Evolutionary conservation across 1,140 invertebrate species (phyloP).

Genomic region (Drosophila obscura): DNA sequence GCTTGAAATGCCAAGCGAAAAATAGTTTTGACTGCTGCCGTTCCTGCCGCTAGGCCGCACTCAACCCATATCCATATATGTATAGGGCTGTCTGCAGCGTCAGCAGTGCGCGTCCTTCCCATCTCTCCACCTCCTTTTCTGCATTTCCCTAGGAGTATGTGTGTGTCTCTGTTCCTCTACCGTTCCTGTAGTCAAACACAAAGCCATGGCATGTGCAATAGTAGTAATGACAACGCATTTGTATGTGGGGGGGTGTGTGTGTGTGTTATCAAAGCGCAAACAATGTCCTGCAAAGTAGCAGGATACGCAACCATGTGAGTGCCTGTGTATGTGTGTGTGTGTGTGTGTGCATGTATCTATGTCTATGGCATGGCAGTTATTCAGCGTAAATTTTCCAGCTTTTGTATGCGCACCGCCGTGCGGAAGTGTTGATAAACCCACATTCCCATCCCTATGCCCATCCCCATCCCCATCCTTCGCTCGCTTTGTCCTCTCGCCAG

Average conservation of each 20-base stretch:
- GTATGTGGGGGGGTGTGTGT: conserved; percentile 28
- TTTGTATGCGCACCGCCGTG: conserved; percentile 78
- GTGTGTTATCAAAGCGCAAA: conserved; percentile 76
- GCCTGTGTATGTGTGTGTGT: conserved; percentile 54
- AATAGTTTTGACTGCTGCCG: conserved; percentile 75
- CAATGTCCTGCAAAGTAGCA: conserved; percentile 81
- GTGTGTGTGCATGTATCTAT: conserved; percentile 23
- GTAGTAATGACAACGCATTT: conserved; percentile 69
- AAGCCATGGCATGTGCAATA: conserved; percentile 78
- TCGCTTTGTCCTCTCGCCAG: neutral
- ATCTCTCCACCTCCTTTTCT: neutral
- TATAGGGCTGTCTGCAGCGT: conserved; percentile 30
- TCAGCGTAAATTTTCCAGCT: conserved; percentile 67
- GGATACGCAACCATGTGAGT: conserved; percentile 43
- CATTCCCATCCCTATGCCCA: neutral
- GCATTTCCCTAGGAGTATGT: neutral
- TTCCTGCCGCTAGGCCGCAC: conserved; percentile 2
- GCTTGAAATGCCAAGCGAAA: conserved; percentile 81
- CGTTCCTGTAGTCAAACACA: conserved; percentile 72
- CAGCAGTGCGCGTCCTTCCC: conserved; percentile 24
- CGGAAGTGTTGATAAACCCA: conserved; percentile 79
- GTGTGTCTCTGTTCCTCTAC: neutral
- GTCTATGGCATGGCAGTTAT: conserved; percentile 54
- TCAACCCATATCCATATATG: neutral
- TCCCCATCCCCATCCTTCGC: neutral